Conservation (phyloP, 53 echinoderm and acorn worm genomes). For the Astropecten irregularis region DNA sequence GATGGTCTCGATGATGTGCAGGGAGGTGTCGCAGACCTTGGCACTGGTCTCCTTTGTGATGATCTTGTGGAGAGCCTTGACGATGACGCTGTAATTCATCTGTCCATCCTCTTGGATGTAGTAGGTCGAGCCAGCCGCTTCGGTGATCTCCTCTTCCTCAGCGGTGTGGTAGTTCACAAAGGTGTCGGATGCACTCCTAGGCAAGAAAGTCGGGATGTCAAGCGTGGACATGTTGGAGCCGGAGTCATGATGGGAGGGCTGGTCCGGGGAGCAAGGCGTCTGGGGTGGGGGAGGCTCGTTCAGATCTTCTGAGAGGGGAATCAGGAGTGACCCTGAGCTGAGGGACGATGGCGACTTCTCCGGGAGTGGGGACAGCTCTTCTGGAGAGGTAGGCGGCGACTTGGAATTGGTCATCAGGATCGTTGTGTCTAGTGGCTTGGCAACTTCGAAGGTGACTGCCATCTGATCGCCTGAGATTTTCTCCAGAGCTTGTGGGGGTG, state of each 20-base stretch:
- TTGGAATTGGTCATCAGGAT: slow-evolving; percentile 32
- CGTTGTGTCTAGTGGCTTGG: slow-evolving; percentile 48
- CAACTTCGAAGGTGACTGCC: slow-evolving; percentile 31
- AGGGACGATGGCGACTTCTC: slow-evolving; percentile 48
- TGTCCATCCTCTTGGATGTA: slow-evolving; percentile 98
- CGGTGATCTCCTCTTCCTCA: slow-evolving; percentile 88
- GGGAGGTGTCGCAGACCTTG: slow-evolving; percentile 88
- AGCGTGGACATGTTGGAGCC: slow-evolving; percentile 61
- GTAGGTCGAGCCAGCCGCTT: slow-evolving; percentile 93
- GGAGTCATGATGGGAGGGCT: slow-evolving; percentile 57
- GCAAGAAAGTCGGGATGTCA: slow-evolving; percentile 79
- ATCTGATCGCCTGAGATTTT: slow-evolving; percentile 1
- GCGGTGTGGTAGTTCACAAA: slow-evolving; percentile 92
- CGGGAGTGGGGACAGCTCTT: slow-evolving; percentile 38
- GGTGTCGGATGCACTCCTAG: slow-evolving; percentile 94
- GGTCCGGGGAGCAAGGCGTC: slow-evolving; percentile 35
- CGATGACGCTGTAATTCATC: slow-evolving; percentile 87
- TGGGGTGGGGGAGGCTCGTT: slow-evolving; percentile 59
- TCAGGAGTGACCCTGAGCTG: slow-evolving; percentile 59
- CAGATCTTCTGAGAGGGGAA: slow-evolving; percentile 65
- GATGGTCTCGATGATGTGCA: slow-evolving; percentile 96
- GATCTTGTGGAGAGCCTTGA: slow-evolving; percentile 91
- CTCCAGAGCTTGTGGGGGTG: slow-evolving; percentile 40
- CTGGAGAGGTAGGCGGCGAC: slow-evolving; percentile 36
- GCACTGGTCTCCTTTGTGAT: slow-evolving; percentile 91